Conservation (phyloP, 2,113 vertebrate genomes). For the Actenoides lindsayi region DNA sequence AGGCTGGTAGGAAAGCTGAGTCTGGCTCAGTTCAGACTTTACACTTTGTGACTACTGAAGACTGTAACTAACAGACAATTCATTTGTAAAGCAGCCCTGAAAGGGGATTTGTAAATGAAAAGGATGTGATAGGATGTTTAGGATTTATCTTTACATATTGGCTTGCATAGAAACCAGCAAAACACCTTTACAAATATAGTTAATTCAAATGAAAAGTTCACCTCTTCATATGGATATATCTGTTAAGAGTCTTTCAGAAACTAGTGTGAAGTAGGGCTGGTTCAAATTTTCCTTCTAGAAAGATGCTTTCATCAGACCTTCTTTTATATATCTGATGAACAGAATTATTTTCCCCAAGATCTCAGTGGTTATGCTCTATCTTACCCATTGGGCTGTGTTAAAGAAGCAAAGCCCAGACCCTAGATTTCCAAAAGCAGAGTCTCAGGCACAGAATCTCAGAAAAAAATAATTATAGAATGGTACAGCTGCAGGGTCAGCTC, state of each 20-base stretch:
- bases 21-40: neutral
- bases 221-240: neutral
- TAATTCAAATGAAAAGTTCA: neutral
- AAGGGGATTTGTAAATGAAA: neutral
- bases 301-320: neutral
- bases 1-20: neutral
- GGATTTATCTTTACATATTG: neutral
- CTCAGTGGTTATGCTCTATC: neutral
- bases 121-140: neutral
- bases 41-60: neutral
- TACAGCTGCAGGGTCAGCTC: neutral
- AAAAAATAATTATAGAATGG: neutral
- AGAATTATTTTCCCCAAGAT: neutral
- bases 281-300: neutral
- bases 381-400: neutral
- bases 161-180: neutral
- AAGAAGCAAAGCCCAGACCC: neutral
- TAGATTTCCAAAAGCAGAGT: neutral
- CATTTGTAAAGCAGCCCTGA: neutral
- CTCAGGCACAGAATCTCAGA: neutral
- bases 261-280: neutral
- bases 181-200: neutral
- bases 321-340: neutral
- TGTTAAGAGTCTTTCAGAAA: neutral
- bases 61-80: neutral